These are phyloP conservation scores for Lycopodina hypogea DNA, from an alignment of 37 sponge, comb jelly and placozoan genomes.

Conservation along the genomic window DNA sequence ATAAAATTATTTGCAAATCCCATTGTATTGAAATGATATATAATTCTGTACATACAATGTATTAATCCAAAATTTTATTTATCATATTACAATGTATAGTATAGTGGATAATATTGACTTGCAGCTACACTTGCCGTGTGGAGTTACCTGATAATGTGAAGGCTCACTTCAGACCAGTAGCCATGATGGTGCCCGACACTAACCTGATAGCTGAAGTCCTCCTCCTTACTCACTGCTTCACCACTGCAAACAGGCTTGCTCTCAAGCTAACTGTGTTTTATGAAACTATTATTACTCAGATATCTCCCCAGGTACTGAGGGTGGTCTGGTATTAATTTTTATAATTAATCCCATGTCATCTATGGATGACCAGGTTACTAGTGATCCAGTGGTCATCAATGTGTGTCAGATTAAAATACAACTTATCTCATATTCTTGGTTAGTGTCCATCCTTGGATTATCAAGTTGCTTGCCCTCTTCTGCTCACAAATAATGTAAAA, in stretches of 20 bases:
- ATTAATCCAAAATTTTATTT: no score
- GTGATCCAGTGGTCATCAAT: background rate
- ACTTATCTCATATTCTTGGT: background rate
- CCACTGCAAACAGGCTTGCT: conserved; percentile 51
- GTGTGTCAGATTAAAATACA: background rate
- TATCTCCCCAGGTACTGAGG: conserved; percentile 64
- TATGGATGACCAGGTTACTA: background rate
- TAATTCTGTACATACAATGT: no score
- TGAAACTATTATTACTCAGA: conserved; percentile 39
- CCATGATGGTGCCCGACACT: conserved; percentile 78
- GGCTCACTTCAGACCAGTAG: conserved; percentile 70
- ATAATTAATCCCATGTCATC: background rate
- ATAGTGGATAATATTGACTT: no score
- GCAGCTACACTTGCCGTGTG: conserved; percentile 59
- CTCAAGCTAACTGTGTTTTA: conserved; percentile 68
- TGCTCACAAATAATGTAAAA: no score
- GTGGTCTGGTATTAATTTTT: no score
- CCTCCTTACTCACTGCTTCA: conserved; percentile 72
- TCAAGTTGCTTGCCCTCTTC: no score
- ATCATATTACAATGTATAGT: no score
- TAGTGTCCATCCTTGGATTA: no score
- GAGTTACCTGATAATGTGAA: conserved; percentile 74
- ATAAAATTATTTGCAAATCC: no score
- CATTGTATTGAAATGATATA: no score
- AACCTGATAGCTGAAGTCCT: conserved; percentile 65